phyloP scores from a whole-genome alignment of 2,888 invertebrate species.

The Mylabris sibirica region DNA sequence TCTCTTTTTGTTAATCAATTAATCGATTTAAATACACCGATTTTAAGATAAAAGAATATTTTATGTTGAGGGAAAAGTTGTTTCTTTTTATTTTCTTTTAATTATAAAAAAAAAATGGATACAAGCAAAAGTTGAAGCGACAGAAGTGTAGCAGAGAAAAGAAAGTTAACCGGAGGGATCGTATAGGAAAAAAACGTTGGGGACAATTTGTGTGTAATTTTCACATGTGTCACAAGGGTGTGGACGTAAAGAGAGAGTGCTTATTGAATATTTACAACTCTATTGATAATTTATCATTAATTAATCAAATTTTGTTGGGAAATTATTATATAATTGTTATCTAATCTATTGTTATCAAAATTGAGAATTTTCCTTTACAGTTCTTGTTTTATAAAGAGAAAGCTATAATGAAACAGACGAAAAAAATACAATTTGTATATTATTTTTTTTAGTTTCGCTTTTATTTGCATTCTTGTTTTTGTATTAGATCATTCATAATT shows the following conservation, averaged over 20 bases:
- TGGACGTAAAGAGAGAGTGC: neutral
- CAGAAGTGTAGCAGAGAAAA: neutral
- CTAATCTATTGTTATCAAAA: slow-evolving; percentile 10
- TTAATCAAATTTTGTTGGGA: neutral
- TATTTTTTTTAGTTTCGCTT: too few species aligned
- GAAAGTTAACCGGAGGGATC: neutral
- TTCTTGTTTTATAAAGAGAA: neutral
- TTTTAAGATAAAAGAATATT: neutral
- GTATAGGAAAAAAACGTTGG: neutral
- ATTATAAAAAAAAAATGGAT: too few species aligned
- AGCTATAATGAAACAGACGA: neutral
- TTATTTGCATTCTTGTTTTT: too few species aligned
- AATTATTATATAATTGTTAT: neutral
- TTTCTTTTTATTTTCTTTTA: too few species aligned
- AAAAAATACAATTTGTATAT: too few species aligned
- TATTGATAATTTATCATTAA: neutral
- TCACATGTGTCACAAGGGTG: neutral
- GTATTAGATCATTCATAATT: neutral
- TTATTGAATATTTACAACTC: neutral
- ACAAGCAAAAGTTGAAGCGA: too few species aligned
- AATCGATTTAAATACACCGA: neutral
- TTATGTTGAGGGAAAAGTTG: too few species aligned
- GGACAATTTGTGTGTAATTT: neutral
- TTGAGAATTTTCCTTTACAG: neutral
- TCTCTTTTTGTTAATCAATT: neutral